Percentiles rank a stretch among this genome's conserved stretches.
Evolutionary conservation across 1,140 invertebrate species (phyloP).

Genomic region (Eriocheir sinensis): DNA sequence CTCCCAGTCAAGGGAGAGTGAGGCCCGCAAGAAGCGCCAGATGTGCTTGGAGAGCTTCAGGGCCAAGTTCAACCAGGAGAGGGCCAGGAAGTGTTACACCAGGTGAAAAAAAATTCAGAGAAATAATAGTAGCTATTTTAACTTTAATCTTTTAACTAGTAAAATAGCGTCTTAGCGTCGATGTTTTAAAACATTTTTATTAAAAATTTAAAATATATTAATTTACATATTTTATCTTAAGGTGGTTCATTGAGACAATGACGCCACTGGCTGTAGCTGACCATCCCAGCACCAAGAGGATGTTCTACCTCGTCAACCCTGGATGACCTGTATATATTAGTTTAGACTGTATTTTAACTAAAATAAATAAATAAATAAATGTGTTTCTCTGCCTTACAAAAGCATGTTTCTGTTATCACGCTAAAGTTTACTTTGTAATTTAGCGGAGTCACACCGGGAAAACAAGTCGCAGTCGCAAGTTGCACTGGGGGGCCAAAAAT

Average conservation of each 20-base stretch:
- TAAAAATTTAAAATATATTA: conserved; percentile 19
- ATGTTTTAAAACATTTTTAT: not conserved
- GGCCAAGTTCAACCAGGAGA: not conserved
- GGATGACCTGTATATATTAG: no score
- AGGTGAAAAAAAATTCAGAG: conserved; percentile 11
- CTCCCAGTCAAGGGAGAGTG: not conserved
- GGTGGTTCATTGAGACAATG: not conserved
- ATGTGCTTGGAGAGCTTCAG: not conserved
- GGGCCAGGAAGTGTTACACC: not conserved
- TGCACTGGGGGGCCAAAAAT: no score
- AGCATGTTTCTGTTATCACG: no score
- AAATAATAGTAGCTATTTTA: not conserved
- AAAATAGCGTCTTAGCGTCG: not conserved
- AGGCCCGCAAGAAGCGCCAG: not conserved
- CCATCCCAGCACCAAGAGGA: not conserved
- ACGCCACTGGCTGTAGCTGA: not conserved
- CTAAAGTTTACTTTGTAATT: no score
- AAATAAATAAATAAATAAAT: no score
- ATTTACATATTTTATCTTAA: conserved; percentile 3
- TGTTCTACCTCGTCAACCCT: not conserved
- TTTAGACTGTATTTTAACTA: no score
- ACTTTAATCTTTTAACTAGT: not conserved
- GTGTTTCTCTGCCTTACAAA: no score
- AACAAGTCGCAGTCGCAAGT: no score
- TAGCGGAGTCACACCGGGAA: no score